Conservation (phyloP, 2,113 vertebrate species). For the Numenius arquata region DNA sequence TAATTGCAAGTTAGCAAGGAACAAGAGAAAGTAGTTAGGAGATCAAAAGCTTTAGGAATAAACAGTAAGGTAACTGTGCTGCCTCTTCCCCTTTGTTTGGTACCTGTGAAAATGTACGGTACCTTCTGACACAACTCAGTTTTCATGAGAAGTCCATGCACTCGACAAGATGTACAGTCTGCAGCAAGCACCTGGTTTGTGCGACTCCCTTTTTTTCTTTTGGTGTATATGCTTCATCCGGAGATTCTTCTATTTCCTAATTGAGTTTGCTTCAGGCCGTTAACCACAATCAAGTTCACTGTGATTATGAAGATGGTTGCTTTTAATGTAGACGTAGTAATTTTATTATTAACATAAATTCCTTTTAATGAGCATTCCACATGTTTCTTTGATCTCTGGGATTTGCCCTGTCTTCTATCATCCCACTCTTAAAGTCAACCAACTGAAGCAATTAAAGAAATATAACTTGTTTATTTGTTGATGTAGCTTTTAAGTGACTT, state of each 20-base stretch:
- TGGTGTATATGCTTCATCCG: not conserved
- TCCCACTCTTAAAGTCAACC: not conserved
- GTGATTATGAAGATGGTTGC: not conserved
- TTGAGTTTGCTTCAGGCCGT: not conserved
- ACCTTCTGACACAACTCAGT: not conserved
- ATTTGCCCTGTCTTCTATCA: not conserved
- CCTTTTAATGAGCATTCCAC: not conserved
- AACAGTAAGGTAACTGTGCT: not conserved
- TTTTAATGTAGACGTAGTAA: not conserved
- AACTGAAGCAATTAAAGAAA: not conserved
- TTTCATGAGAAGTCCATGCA: not conserved
- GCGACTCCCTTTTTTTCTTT: not conserved
- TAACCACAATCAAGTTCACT: not conserved
- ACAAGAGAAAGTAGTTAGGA: not conserved
- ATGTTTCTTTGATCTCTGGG: not conserved
- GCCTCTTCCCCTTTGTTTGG: not conserved
- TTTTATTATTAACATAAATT: not conserved
- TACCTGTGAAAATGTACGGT: not conserved
- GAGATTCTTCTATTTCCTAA: not conserved
- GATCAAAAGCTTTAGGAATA: not conserved
- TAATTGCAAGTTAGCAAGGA: not conserved
- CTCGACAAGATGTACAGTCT: accelerated
- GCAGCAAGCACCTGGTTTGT: not conserved
- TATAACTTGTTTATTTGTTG: not conserved
- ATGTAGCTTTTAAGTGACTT: not conserved